Evolutionary conservation across 2,888 invertebrate species (phyloP).

Genomic region (Sarcophaga subvicina): DNA sequence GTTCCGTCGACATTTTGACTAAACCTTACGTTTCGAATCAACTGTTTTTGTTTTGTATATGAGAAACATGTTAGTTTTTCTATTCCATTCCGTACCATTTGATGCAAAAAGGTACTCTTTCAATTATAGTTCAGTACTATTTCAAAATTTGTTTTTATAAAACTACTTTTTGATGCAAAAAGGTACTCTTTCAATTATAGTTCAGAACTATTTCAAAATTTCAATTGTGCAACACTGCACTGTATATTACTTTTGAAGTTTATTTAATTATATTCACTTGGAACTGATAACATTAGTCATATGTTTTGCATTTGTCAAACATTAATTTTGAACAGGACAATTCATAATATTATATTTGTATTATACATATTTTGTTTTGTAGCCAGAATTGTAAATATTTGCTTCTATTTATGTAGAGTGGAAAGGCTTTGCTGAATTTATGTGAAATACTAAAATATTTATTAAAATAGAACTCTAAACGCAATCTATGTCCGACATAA

Average conservation of each 20-base stretch:
- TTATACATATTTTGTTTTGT: neutral
- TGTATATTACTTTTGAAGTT: slow-evolving; percentile 15
- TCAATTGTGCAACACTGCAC: neutral
- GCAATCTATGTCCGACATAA: slow-evolving; percentile 26
- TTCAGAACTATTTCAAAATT: too few relatives aligned
- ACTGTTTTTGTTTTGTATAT: too few relatives aligned
- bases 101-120: too few relatives aligned
- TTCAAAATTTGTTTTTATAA: too few relatives aligned
- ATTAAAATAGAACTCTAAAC: neutral
- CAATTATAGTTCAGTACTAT: too few relatives aligned
- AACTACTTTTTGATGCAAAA: too few relatives aligned
- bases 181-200: too few relatives aligned
- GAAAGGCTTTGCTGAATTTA: too few relatives aligned
- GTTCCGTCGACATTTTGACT: too few relatives aligned
- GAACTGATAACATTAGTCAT: slow-evolving; percentile 10
- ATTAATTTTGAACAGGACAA: neutral
- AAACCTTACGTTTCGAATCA: too few relatives aligned
- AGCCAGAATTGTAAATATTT: neutral
- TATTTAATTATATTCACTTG: slow-evolving; percentile 2
- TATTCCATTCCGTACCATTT: too few relatives aligned
- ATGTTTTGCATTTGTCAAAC: neutral
- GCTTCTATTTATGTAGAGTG: neutral
- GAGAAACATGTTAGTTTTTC: too few relatives aligned
- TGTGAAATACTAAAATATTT: neutral
- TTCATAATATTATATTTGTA: neutral